These are phyloP conservation scores for Cyclophora albipunctata DNA, from an alignment of 2,888 invertebrate genomes.

Conservation along the genomic window DNA sequence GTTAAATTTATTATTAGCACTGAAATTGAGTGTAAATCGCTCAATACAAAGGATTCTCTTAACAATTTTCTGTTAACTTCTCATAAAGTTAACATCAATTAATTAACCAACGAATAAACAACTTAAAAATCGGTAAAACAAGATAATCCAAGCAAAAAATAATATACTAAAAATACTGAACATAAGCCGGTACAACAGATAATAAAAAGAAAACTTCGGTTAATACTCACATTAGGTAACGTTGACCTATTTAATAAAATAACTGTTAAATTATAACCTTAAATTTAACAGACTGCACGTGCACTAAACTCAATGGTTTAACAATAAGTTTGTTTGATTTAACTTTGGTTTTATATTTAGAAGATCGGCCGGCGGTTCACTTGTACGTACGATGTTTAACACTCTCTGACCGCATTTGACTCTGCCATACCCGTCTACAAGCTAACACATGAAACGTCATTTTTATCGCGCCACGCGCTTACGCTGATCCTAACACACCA, in stretches of 20 bases:
- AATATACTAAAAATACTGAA: constrained; percentile 4
- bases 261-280: constrained; percentile 26
- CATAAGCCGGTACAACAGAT: no score
- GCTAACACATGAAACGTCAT: constrained; percentile 44
- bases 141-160: constrained; percentile 9
- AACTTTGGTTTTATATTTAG: constrained; percentile 18
- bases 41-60: no score
- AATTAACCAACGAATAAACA: no score
- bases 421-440: constrained; percentile 6
- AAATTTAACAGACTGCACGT: constrained; percentile 22
- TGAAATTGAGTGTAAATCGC: no score
- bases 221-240: constrained; percentile 29
- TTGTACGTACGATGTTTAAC: constrained; percentile 31
- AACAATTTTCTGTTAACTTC: no score
- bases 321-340: background rate
- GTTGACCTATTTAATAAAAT: constrained; percentile 26
- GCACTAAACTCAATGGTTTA: background rate
- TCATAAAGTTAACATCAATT: no score
- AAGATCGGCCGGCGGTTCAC: constrained; percentile 46
- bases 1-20: no score
- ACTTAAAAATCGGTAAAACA: background rate
- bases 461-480: constrained; percentile 52
- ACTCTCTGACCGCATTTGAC: constrained; percentile 33
- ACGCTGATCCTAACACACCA: constrained; percentile 32
- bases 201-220: background rate